Evolutionary conservation across 2,113 vertebrate species (phyloP).

Genomic region (Tichodroma muraria): DNA sequence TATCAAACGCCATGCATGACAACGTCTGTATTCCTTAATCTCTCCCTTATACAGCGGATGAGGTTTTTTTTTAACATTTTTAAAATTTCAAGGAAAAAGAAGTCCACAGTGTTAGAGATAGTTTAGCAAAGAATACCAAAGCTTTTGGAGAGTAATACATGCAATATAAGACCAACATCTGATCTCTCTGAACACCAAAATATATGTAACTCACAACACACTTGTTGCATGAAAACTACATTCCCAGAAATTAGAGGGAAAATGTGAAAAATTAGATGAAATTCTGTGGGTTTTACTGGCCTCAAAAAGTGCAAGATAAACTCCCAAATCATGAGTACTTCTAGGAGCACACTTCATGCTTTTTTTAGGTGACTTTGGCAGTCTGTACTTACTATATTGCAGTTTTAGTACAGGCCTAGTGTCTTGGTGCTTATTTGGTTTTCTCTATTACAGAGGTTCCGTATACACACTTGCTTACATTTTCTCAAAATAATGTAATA

Average conservation of each 20-base stretch:
- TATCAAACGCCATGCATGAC: neutral
- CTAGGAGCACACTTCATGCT: neutral
- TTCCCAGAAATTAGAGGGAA: neutral
- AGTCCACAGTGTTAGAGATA: neutral
- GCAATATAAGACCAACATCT: neutral
- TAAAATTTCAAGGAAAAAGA: neutral
- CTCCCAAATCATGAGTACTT: neutral
- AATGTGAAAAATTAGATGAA: neutral
- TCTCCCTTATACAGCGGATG: neutral
- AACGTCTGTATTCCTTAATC: neutral
- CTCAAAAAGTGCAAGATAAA: neutral
- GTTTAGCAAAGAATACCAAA: neutral
- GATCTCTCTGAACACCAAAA: neutral
- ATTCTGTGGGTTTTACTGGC: neutral
- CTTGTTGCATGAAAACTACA: neutral
- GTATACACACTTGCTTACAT: neutral
- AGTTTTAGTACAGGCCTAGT: neutral
- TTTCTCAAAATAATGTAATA: neutral
- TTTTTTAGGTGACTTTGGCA: neutral
- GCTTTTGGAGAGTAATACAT: neutral
- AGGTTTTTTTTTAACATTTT: neutral
- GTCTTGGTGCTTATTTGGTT: neutral
- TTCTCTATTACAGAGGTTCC: neutral
- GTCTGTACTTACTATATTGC: neutral
- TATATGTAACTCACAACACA: neutral